Conservation (phyloP, 2,888 invertebrate genomes). For the Platycheirus rosarum region DNA sequence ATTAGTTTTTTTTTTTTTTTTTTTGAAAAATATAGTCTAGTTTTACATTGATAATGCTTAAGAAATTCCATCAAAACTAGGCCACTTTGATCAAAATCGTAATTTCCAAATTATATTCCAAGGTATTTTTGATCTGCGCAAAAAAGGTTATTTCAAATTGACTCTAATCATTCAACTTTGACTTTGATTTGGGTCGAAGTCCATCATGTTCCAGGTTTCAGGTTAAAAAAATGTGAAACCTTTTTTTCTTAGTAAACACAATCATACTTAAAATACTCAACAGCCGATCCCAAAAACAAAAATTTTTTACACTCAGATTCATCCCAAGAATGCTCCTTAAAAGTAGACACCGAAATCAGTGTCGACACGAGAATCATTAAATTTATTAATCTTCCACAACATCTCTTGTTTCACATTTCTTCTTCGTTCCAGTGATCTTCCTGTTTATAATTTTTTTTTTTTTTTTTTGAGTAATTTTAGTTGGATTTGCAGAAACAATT, state of each 20-base stretch:
- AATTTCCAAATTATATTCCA: too few relatives aligned
- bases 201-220: conserved; percentile 14
- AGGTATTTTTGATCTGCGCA: too few relatives aligned
- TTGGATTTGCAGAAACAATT: conserved; percentile 6
- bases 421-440: conserved; percentile 14
- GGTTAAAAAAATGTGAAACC: not conserved
- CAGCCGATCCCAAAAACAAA: conserved; percentile 46
- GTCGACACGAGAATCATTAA: conserved; percentile 7
- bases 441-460: conserved; percentile 5
- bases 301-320: conserved; percentile 18
- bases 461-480: not conserved
- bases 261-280: not conserved
- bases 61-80: too few relatives aligned
- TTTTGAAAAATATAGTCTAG: too few relatives aligned
- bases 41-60: too few relatives aligned
- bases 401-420: conserved; percentile 20
- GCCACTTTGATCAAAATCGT: too few relatives aligned
- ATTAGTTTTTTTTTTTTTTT: too few relatives aligned
- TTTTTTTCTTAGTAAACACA: too few relatives aligned
- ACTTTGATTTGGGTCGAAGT: conserved; percentile 49
- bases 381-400: conserved; percentile 29
- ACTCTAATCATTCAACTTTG: conserved; percentile 20
- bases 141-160: too few relatives aligned
- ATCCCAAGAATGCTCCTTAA: conserved; percentile 21
- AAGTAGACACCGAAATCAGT: not conserved